These are phyloP conservation scores for Magallana nippona DNA, from an alignment of 2,888 invertebrate species.

Conservation along the genomic window DNA sequence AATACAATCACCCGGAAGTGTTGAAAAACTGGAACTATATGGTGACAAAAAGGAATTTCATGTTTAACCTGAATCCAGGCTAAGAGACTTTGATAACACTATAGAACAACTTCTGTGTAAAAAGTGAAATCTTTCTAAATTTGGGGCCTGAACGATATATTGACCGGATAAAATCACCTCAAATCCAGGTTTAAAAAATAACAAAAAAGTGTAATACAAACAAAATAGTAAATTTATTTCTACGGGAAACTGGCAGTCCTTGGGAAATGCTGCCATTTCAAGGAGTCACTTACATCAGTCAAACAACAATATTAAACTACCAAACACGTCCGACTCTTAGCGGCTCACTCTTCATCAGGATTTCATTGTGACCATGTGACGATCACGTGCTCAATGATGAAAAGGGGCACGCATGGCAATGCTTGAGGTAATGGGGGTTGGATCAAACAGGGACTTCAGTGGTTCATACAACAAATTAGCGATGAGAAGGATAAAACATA, in stretches of 20 bases:
- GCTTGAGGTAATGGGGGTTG: conserved; percentile 31
- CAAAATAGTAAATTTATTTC: conserved; percentile 55
- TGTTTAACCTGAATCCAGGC: no score
- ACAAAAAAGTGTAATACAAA: conserved; percentile 44
- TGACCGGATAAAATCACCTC: not conserved
- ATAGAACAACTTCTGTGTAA: no score
- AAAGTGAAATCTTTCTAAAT: no score
- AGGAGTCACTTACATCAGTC: conserved; percentile 44
- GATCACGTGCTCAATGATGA: conserved; percentile 24
- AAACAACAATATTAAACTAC: conserved; percentile 31
- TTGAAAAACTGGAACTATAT: no score
- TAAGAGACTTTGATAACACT: no score
- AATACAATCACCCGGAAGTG: no score
- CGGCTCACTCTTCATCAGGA: conserved; percentile 32
- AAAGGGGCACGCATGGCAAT: conserved; percentile 29
- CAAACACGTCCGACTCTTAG: conserved; percentile 34
- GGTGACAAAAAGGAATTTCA: no score
- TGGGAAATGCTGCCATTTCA: conserved; percentile 49
- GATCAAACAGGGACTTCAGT: conserved; percentile 32
- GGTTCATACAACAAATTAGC: not conserved
- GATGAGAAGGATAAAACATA: not conserved
- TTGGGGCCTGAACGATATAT: no score
- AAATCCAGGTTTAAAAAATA: conserved; percentile 1
- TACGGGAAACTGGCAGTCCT: conserved; percentile 53
- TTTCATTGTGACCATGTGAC: conserved; percentile 21